phyloP scores from a whole-genome alignment of 2,797 vertebrate species.

The Mormyrus hasselquistii region DNA sequence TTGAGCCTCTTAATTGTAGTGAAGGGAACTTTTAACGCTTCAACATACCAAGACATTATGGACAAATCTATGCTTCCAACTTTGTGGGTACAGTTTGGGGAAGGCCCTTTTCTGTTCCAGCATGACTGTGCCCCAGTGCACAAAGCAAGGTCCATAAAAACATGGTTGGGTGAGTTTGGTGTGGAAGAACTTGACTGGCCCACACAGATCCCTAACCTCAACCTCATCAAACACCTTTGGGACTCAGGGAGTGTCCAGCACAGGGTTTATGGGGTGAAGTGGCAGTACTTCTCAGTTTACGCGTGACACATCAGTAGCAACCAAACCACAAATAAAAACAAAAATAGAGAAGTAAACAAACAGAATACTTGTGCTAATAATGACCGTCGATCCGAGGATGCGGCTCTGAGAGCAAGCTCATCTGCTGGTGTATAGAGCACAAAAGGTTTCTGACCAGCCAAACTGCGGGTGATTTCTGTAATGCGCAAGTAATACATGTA shows the following conservation, averaged over 20 bases:
- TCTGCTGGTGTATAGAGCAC: neutral
- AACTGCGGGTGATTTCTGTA: neutral
- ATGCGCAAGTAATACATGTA: neutral
- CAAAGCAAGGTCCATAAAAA: too few relatives aligned
- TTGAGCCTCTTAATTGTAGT: neutral
- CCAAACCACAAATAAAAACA: neutral
- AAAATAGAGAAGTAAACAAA: neutral
- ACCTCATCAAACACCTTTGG: too few relatives aligned
- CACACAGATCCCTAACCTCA: too few relatives aligned
- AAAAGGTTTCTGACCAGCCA: neutral
- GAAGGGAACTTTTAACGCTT: neutral
- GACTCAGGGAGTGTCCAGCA: neutral
- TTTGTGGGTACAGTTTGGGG: neutral
- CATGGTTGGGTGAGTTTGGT: too few relatives aligned
- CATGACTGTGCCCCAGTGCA: too few relatives aligned
- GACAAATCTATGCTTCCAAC: neutral
- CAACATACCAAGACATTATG: neutral
- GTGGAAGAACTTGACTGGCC: too few relatives aligned
- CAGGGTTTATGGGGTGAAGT: neutral
- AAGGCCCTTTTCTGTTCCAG: too few relatives aligned
- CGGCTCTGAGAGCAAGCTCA: neutral
- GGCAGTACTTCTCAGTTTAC: neutral
- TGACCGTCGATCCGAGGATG: neutral
- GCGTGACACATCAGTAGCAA: neutral
- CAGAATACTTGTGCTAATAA: neutral